Conservation (phyloP, 2,888 invertebrate species). For the Caradrina clavipalpis region DNA sequence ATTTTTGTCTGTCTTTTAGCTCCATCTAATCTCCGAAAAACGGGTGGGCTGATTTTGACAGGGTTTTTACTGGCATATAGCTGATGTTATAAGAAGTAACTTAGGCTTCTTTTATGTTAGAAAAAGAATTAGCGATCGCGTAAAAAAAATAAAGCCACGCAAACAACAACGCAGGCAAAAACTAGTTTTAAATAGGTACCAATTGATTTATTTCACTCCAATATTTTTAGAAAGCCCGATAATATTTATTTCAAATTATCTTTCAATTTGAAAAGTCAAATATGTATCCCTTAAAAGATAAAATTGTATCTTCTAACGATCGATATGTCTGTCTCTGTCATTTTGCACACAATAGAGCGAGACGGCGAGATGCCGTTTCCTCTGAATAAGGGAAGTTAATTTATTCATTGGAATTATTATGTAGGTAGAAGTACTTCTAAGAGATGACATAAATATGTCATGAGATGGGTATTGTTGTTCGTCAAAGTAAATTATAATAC, state of each 20-base stretch:
- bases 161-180: no score
- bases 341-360: slow-evolving; percentile 22
- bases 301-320: not conserved
- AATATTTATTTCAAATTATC: not conserved
- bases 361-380: slow-evolving; percentile 9
- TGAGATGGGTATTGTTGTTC: not conserved
- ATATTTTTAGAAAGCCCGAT: not conserved
- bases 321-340: slow-evolving; percentile 25
- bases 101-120: no score
- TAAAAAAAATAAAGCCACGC: no score
- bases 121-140: no score
- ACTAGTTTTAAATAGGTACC: no score
- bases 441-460: slow-evolving; percentile 12
- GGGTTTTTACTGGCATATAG: no score
- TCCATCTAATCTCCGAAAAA: no score
- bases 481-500: not conserved
- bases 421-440: not conserved
- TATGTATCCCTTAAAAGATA: not conserved
- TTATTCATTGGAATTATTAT: slow-evolving; percentile 20
- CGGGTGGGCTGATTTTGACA: no score
- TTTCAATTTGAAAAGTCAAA: not conserved
- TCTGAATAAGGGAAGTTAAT: slow-evolving; percentile 30
- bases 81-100: no score
- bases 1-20: no score
- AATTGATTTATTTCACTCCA: not conserved